Evolutionary conservation across 2,797 vertebrate species (phyloP), one percentile per base, ranked within the genome.

Genomic region (Atherinosoma microstoma): DNA sequence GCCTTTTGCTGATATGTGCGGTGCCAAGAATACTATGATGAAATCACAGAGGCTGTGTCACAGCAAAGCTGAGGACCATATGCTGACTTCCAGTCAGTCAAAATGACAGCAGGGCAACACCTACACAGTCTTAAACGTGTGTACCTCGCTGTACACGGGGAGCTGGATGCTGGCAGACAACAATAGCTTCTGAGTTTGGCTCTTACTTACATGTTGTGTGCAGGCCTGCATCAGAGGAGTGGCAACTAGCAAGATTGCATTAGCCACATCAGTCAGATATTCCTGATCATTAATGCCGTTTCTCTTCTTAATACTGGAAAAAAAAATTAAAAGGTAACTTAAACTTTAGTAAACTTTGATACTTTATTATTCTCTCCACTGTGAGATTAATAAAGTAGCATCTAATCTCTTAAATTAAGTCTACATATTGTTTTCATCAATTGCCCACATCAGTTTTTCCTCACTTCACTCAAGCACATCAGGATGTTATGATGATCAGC

Each of bases 1-100:
- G 67, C 76, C 80, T 57, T 54, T 47, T 1, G n/a, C 65, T 59
- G 75, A 64, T 69, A 58, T n/a, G 67, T 80, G 68, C 11, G 2
- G 49, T 84, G 87, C 91, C 90, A 92, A 75, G 74, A 84, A 70
- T 59, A 36, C 72, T 73, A 67, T 76, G 74, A 83, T 80, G 81
- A 87, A 89, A 90, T 86, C 77, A 87, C 80, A 84, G 87, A 86
- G 66, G 82, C 76, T 76, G 76, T 70, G 79, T 86, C 82, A 80
- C 67, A 65, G 76, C 76, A 81, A 63, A 69, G 68, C 56, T 65
- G 59, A 75, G 77, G 71, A 61, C 32, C 76, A 90, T 84, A 71
- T 84, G 81, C 79, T 89, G 74, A 89, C 84, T 83, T 73, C 65
- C 80, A 85, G 79, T 83, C 90, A 86, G 76, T 84, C 84, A 80